Base-by-base conservation (phyloP, 2,888 invertebrate genomes). In the Mactromeris polynyma region DNA sequence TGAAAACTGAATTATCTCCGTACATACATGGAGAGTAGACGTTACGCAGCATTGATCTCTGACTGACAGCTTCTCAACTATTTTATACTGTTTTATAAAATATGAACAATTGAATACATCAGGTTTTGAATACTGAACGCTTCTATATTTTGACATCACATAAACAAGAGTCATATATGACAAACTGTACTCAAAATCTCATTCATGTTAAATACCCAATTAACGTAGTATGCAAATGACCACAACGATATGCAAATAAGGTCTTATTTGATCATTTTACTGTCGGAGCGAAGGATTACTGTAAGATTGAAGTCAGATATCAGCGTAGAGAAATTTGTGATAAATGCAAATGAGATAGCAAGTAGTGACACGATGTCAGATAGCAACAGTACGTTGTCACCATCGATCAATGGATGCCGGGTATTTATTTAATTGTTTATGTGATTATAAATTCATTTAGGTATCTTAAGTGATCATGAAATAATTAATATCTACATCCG, bases 141-240 rank as follows among this genome's bases (percentile, higher is more conserved):
- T 58, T 58, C 21, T 26, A 58, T n/a, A n/a, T 58, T n/a, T 19
- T 58, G 58, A 64, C 58, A n/a, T 26, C 58, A 64, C 6, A n/a
- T 64, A 64, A 64, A 64, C n/a, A 64, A n/a, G 58, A 64, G 9
- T 64, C 58, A 64, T 7, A 6, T n/a, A 26, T 64, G 58, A 64
- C 58, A 64, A 11, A 64, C n/a, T 26, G 26, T 26, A 64, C 58
- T 64, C 58, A 64, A 64, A 64, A 26, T 64, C 58, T 26, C 58
- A 64, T 64, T 64, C 58, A 64, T 64, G 58, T 36, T 73, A 73
- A 73, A 73, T 73, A 73, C 9, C 36, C 73, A 36, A 73, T 73
- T 36, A 73, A 19, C 73, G 73, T 73, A 36, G 17, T 73, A 73
- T 73, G 73, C 6, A 73, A 73, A 73, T 73, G 36, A 73, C 14